A percentile compares a stretch with the other conserved stretches of the same genome.
Conservation (phyloP, 2,888 invertebrate species). For the Andrena marginata region DNA sequence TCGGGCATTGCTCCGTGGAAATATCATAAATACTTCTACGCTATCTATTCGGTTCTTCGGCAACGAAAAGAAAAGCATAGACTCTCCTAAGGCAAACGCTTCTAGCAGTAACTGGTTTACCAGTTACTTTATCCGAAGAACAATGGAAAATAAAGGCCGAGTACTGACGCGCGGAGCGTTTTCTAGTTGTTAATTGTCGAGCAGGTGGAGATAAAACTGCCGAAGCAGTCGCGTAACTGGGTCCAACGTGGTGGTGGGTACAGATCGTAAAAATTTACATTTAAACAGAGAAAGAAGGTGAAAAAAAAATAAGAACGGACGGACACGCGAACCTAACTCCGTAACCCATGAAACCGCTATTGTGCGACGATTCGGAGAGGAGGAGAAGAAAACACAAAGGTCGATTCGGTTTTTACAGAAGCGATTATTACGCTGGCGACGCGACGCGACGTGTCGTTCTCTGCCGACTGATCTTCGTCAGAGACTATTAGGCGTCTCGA, state of each 20-base stretch:
- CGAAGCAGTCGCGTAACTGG: conserved; percentile 71
- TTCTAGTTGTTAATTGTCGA: conserved; percentile 62
- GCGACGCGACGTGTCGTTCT: conserved; percentile 44
- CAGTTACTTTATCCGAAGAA: neutral
- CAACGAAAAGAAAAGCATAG: neutral
- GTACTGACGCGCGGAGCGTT: conserved; percentile 52
- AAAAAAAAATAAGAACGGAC: conserved; percentile 15
- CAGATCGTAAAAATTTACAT: conserved; percentile 69
- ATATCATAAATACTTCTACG: neutral
- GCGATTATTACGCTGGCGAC: conserved; percentile 30
- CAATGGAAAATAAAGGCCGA: neutral
- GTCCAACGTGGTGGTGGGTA: conserved; percentile 81
- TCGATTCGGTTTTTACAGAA: conserved; percentile 30
- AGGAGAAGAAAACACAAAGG: conserved; percentile 13
- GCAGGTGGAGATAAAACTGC: conserved; percentile 43
- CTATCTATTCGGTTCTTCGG: conserved; percentile 17
- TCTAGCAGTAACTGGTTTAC: neutral
- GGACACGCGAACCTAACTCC: conserved; percentile 47
- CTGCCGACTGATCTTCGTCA: conserved; percentile 31
- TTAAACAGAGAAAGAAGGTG: conserved; percentile 54
- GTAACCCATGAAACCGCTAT: conserved; percentile 55
- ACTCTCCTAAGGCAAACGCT: neutral
- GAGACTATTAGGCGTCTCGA: neutral
- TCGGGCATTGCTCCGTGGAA: neutral
- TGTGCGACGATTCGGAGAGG: conserved; percentile 40